A percentile compares a stretch with the other conserved stretches of the same genome.
Evolutionary conservation across 2,113 vertebrate genomes (phyloP).

Genomic region (Apteryx mantelli): DNA sequence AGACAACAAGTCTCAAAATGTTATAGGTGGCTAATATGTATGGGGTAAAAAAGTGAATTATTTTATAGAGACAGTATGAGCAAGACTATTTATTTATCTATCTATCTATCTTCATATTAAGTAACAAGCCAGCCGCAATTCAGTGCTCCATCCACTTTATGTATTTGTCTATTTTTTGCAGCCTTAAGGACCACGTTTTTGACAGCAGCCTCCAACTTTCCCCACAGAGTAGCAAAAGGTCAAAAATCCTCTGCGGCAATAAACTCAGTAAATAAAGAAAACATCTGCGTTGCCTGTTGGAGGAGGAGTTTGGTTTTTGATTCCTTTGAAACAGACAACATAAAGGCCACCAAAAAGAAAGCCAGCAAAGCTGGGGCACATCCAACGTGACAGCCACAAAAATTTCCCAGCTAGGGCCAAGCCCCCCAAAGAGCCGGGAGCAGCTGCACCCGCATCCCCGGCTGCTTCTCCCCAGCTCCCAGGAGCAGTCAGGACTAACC

Average conservation of each 20-base stretch:
- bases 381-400: accelerated
- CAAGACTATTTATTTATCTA: too few species aligned
- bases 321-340: not conserved
- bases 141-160: accelerated
- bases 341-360: not conserved
- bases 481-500: not conserved
- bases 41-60: too few species aligned
- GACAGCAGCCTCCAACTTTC: not conserved
- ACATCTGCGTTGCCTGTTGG: not conserved
- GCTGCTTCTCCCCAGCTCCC: not conserved
- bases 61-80: too few species aligned
- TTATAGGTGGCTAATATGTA: not conserved
- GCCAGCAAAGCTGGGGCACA: not conserved
- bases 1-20: not conserved
- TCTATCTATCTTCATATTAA: too few species aligned
- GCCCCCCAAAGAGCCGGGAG: not conserved
- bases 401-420: not conserved
- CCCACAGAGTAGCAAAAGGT: not conserved
- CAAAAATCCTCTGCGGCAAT: not conserved
- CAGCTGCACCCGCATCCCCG: not conserved
- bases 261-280: not conserved
- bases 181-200: accelerated
- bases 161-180: not conserved
- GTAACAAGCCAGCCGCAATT: not conserved
- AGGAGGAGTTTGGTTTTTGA: not conserved